Evolutionary conservation across 1,140 invertebrate genomes (phyloP), one percentile per base, ranked within the genome.

Genomic region (Bombyx mandarina): DNA sequence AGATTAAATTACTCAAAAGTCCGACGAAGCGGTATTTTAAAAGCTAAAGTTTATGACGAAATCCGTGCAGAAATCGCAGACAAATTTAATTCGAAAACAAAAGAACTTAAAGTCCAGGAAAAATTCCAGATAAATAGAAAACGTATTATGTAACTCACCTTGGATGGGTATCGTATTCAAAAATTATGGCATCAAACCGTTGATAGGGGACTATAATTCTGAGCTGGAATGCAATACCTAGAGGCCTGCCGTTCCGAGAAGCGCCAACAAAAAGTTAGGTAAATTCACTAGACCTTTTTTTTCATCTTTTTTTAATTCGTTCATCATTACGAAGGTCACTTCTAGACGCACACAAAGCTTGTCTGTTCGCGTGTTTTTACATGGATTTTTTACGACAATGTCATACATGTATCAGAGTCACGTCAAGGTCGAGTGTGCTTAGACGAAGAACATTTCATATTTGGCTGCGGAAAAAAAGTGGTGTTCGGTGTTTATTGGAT

Each of bases 231-330:
- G 80, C 75, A 81, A 72, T 86, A 82, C 79, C 79, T 78, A 82
- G 82, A 81, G 71, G 67, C 72, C 60, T 61, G 59, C 54, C 56
- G 50, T 86, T 86, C 82, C 74, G 55, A 78, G 82, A 86, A 85
- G 59, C 60, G 65, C 64, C 65, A 59, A 65, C 80, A 83, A 85
- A 82, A 83, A 85, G 71, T 81, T 79, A 82, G 80, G 73, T 76
- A 86, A 86, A 82, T 76, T 86, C 80, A 86, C 80, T 73, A 76
- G 79, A 80, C 79, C 72, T 55, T 62, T 71, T 81, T 85, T 79
- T 73, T 67, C 58, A 52, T 22, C 12, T 45, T 9, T 46, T 44
- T 54, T 22, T 48, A 56, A 57, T 67, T 70, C 71, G 82, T 80
- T 64, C 76, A 83, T 85, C 82, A 83, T 67, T 50, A 45, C 63